phyloP scores from a whole-genome alignment of 2,888 invertebrate species.

The Sarcophaga subvicina region DNA sequence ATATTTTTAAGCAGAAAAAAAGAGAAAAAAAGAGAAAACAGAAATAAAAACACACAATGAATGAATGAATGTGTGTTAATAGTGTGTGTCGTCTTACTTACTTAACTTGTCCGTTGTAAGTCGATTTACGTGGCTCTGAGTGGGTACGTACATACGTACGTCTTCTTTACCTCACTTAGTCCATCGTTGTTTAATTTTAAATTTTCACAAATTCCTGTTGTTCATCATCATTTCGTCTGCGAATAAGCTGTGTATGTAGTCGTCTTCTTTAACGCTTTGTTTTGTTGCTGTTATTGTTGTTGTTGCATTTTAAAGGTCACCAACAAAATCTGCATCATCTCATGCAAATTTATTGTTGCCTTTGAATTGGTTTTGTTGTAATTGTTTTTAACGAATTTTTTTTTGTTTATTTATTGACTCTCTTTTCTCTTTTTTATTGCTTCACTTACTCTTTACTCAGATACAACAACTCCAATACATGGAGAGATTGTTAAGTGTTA shows the following conservation, averaged over 20 bases:
- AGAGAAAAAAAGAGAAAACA: not conserved
- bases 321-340: slow-evolving; percentile 51
- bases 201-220: slow-evolving; percentile 31
- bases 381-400: not conserved
- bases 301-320: slow-evolving; percentile 59
- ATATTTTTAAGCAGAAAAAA: not conserved
- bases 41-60: not conserved
- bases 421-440: not conserved
- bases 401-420: not conserved
- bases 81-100: slow-evolving; percentile 1
- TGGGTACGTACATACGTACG: not conserved
- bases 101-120: slow-evolving; percentile 5
- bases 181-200: not conserved
- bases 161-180: not conserved
- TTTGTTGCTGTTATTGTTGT: not conserved
- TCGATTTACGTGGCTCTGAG: not conserved
- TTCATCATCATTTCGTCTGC: slow-evolving; percentile 4
- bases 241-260: not conserved
- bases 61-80: slow-evolving; percentile 55
- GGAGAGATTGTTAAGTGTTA: not conserved
- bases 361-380: not conserved
- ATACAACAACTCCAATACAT: not conserved
- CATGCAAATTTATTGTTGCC: slow-evolving; percentile 5
- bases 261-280: not conserved
- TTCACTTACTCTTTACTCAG: too few species aligned